These are phyloP conservation scores for Trematocara zebra DNA, from an alignment of 2,113 vertebrate genomes.

Conservation along the genomic window DNA sequence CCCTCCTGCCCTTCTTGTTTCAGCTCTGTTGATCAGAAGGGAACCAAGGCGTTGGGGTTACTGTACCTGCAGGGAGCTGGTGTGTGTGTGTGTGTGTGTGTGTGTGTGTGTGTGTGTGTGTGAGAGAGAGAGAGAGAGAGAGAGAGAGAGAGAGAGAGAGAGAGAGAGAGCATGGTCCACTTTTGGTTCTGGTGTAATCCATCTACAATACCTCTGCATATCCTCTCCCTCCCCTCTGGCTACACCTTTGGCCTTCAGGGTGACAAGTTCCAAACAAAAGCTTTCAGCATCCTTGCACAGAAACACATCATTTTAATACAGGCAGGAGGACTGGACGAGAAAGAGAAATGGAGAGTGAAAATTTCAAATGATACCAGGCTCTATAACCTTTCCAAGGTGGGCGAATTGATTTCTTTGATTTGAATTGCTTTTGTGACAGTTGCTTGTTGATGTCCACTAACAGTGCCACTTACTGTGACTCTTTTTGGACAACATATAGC, in stretches of 20 bases:
- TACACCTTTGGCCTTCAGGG: conserved; percentile 69
- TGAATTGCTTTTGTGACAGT: conserved; percentile 38
- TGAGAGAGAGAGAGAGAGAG: not conserved
- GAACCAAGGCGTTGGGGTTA: conserved; percentile 60
- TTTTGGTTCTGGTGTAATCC: conserved; percentile 81
- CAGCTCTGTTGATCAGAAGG: conserved; percentile 82
- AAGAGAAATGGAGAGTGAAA: conserved; percentile 10
- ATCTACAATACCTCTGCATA: conserved; percentile 63
- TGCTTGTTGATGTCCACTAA: not conserved
- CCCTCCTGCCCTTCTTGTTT: conserved; percentile 80
- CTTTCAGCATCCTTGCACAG: conserved; percentile 27
- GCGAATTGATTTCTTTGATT: conserved; percentile 25
- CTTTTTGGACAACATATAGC: not conserved
- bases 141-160: not conserved
- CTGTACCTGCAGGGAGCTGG: conserved; percentile 75
- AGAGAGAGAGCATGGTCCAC: conserved; percentile 60
- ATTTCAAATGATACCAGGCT: conserved; percentile 13
- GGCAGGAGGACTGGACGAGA: not conserved
- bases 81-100: not conserved
- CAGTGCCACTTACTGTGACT: not conserved
- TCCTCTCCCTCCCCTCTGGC: conserved; percentile 9
- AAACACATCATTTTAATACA: conserved; percentile 26
- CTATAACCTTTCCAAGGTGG: not conserved
- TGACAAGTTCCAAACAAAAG: conserved; percentile 80
- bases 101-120: not conserved